phyloP scores from a whole-genome alignment of 2,113 vertebrate genomes.

The Sitta europaea region DNA sequence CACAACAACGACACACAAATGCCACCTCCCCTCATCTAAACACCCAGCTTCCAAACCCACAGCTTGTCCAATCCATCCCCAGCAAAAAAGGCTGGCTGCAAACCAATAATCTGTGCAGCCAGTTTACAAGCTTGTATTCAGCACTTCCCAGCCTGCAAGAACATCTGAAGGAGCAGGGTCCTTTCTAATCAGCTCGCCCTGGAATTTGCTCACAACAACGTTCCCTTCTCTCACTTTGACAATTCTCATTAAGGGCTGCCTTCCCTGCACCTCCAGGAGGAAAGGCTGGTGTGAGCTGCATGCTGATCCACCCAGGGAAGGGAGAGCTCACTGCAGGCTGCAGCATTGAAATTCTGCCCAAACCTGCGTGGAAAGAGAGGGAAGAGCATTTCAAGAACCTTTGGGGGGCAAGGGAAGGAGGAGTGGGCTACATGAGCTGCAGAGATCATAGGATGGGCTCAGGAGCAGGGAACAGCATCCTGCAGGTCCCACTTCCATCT shows the following conservation, averaged over 20 bases:
- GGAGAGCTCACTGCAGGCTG: neutral
- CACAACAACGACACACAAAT: too few relatives aligned
- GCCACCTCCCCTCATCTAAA: neutral
- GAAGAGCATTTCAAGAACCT: neutral
- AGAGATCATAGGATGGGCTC: too few relatives aligned
- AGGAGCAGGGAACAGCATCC: neutral
- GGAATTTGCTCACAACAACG: slow-evolving; percentile 12
- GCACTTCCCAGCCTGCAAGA: neutral
- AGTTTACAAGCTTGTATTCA: neutral
- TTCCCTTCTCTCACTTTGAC: slow-evolving; percentile 34
- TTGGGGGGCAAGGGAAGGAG: neutral
- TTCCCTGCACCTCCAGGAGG: neutral
- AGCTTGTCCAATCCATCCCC: neutral
- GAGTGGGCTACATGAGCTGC: accelerated
- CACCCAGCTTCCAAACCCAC: neutral
- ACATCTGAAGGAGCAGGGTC: neutral
- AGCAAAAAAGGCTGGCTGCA: neutral
- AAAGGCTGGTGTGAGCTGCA: neutral
- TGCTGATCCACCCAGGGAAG: neutral
- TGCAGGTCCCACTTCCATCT: neutral
- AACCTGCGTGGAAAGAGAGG: accelerated
- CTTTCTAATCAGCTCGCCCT: neutral
- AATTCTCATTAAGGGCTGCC: slow-evolving; percentile 34
- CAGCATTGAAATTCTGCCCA: neutral
- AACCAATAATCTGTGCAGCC: neutral